Evolutionary conservation across 2,888 invertebrate species (phyloP), one percentile per base, ranked within the genome.

Genomic region (Tanytarsus gracilentus): DNA sequence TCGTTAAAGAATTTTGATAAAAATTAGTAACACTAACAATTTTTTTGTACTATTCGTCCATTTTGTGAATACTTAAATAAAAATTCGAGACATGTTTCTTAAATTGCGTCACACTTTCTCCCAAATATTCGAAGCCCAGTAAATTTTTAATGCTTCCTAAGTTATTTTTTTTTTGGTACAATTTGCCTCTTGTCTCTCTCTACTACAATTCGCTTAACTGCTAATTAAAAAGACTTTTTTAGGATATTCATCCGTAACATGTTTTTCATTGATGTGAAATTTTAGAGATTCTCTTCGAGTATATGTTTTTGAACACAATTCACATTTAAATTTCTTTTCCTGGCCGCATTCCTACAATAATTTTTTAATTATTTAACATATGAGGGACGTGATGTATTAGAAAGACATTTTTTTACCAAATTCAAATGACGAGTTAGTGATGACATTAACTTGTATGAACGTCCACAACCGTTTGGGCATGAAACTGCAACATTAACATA

Each of bases 391-490:
- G n/a, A 5, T 36, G n/a, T 14, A 14, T 36, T 36, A 14, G 16
- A 6, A 2, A 14, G 16, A 30, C 3, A 14, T 44, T 44, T 23
- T 4, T 8, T 44, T 44, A 44, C 44, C 14, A 64, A 53, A 33
- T 60, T 40, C 50, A 64, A 59, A 36, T 64, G 63, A n/a, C 62
- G 62, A 27, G 62, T 62, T 21, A 63, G 55, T 26, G 62, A 62
- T 44, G 62, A 63, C 23, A 62, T 29, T 9, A 62, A 53, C 29
- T 62, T 60, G 53, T 62, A 64, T 29, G 62, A 59, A 50, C 60
- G 53, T 33, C 63, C 63, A 50, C 63, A 64, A 51, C 63, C 59
- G 36, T 64, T 64, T 29, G 62, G 50, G 61, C 63, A 64, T 33
- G 55, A 55, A 14, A 48, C 48, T n/a, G 7, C 23, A 18, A 48